Conservation (phyloP, 1,140 invertebrate genomes). For the Kradibia gibbosae region DNA sequence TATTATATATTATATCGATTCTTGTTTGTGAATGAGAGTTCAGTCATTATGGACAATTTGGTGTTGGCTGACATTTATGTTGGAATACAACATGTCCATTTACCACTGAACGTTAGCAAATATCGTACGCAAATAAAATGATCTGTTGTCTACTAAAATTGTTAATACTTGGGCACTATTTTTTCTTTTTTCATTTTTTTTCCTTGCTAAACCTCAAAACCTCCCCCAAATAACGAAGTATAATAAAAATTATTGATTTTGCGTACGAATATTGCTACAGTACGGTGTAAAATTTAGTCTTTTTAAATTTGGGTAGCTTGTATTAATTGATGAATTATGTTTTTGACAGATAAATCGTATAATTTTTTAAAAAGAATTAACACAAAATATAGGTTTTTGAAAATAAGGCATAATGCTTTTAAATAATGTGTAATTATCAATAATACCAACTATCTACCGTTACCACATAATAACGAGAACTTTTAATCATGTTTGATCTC, state of each 20-base stretch:
- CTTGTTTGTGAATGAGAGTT: slow-evolving; percentile 35
- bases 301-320: slow-evolving; percentile 59
- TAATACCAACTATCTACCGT: slow-evolving; percentile 57
- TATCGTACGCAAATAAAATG: slow-evolving; percentile 56
- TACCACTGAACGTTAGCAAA: slow-evolving; percentile 65
- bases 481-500: slow-evolving; percentile 72
- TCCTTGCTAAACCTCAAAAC: slow-evolving; percentile 36
- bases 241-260: slow-evolving; percentile 42
- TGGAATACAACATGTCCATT: slow-evolving; percentile 72
- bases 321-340: slow-evolving; percentile 51
- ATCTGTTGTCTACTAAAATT: slow-evolving; percentile 9
- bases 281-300: slow-evolving; percentile 61
- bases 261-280: slow-evolving; percentile 59
- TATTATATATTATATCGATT: slow-evolving; percentile 24
- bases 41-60: slow-evolving; percentile 69
- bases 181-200: too few relatives aligned
- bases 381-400: slow-evolving; percentile 1
- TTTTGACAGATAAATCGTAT: too few relatives aligned
- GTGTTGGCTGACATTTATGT: slow-evolving; percentile 74
- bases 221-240: slow-evolving; percentile 26
- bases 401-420: not conserved
- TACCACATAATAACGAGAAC: slow-evolving; percentile 67
- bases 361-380: not conserved
- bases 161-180: slow-evolving; percentile 34
- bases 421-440: slow-evolving; percentile 1